Evolutionary conservation across 2,888 invertebrate genomes (phyloP).

Genomic region (Clanis bilineata): DNA sequence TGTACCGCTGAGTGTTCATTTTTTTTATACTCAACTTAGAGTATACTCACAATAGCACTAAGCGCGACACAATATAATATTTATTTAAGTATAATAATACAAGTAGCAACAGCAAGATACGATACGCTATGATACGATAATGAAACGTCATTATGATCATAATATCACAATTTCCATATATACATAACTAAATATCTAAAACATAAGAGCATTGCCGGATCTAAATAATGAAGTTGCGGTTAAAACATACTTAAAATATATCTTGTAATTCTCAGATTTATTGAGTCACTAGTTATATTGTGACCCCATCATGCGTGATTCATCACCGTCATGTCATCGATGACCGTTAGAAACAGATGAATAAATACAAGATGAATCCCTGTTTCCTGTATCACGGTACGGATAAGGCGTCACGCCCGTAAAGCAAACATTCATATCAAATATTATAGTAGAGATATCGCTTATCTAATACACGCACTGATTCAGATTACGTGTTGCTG

Average conservation of each 20-base stretch:
- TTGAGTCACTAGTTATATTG: background rate
- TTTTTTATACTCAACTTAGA: too few relatives aligned
- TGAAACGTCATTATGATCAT: too few relatives aligned
- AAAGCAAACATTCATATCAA: constrained; percentile 29
- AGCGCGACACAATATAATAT: too few relatives aligned
- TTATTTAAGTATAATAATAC: too few relatives aligned
- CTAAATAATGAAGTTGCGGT: background rate
- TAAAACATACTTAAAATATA: background rate
- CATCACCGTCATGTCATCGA: constrained; percentile 6
- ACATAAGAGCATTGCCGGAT: background rate
- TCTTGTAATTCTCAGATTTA: background rate
- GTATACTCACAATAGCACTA: too few relatives aligned
- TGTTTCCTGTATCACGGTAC: constrained; percentile 28
- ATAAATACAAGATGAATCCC: constrained; percentile 23
- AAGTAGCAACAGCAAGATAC: too few relatives aligned
- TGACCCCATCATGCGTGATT: background rate
- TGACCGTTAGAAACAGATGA: constrained; percentile 19
- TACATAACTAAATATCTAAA: too few relatives aligned
- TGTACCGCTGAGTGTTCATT: too few relatives aligned
- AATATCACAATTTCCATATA: too few relatives aligned
- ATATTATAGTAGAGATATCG: constrained; percentile 26
- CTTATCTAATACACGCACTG: constrained; percentile 23
- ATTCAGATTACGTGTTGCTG: constrained; percentile 14
- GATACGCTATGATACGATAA: too few relatives aligned
- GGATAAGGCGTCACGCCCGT: constrained; percentile 29